Conservation (phyloP, 2,888 invertebrate genomes). For the Eupithecia pulchellata region DNA sequence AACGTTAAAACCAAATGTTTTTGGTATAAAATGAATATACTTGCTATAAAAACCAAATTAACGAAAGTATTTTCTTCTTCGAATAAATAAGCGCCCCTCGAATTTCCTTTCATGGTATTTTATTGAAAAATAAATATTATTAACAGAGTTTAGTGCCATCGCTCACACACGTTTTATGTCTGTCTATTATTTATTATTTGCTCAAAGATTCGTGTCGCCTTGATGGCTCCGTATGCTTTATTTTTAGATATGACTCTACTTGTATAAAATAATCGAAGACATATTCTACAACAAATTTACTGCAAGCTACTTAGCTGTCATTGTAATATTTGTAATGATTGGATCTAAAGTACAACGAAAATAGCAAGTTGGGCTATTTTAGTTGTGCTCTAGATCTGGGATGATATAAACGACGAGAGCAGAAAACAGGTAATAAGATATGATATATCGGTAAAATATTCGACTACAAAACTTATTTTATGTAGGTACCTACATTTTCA, state of each 20-base stretch:
- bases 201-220: background rate
- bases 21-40: background rate
- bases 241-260: background rate
- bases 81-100: background rate
- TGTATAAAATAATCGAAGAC: background rate
- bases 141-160: slow-evolving; percentile 21
- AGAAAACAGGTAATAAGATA: background rate
- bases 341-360: background rate
- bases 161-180: slow-evolving; percentile 30
- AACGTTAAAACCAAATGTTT: background rate
- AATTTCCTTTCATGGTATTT: background rate
- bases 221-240: background rate
- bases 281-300: background rate
- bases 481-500: too few relatives aligned
- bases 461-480: background rate
- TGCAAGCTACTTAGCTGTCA: background rate
- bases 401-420: background rate
- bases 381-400: too few relatives aligned
- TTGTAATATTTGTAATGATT: background rate
- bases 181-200: background rate
- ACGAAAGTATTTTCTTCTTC: background rate
- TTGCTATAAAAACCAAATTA: background rate
- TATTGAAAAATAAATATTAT: background rate
- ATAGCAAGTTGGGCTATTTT: background rate
- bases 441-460: background rate